Percentiles rank a stretch among this genome's conserved stretches.
Evolutionary conservation across 1,140 invertebrate species (phyloP).

Genomic region (Manduca sexta): DNA sequence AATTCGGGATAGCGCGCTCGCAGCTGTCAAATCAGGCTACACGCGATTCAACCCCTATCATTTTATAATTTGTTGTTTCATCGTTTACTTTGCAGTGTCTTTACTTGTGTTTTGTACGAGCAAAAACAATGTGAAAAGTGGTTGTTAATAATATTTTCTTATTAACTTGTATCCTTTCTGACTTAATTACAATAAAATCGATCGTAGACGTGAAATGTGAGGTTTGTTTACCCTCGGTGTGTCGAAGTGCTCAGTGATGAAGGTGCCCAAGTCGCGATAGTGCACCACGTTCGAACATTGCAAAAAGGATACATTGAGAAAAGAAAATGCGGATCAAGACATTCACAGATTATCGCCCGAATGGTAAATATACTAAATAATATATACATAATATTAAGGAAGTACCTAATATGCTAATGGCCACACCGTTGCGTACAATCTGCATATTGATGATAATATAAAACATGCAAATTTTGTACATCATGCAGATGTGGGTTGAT

Average conservation of each 20-base stretch:
- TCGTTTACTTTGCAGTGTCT: slow-evolving; percentile 59
- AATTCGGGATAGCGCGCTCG: slow-evolving; percentile 59
- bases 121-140: slow-evolving; percentile 73
- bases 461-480: no score
- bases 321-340: slow-evolving; percentile 71
- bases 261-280: slow-evolving; percentile 44
- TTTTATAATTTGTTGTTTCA: slow-evolving; percentile 25
- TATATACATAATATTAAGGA: no score
- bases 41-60: slow-evolving; percentile 22
- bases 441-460: no score
- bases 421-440: no score
- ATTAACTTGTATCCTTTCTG: slow-evolving; percentile 71
- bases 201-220: slow-evolving; percentile 61
- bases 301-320: slow-evolving; percentile 71
- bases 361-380: slow-evolving; percentile 42
- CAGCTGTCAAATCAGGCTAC: slow-evolving; percentile 67
- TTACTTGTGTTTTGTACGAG: slow-evolving; percentile 71
- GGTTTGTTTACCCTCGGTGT: slow-evolving; percentile 42
- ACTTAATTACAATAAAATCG: slow-evolving; percentile 37
- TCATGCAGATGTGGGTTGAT: no score
- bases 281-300: slow-evolving; percentile 53
- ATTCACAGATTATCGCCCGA: slow-evolving; percentile 63
- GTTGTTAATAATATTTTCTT: slow-evolving; percentile 67
- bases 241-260: slow-evolving; percentile 62
- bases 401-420: no score